Percentiles rank a stretch among this genome's conserved stretches.
Conservation (phyloP, 1,140 invertebrate species). For the Maniola jurtina region DNA sequence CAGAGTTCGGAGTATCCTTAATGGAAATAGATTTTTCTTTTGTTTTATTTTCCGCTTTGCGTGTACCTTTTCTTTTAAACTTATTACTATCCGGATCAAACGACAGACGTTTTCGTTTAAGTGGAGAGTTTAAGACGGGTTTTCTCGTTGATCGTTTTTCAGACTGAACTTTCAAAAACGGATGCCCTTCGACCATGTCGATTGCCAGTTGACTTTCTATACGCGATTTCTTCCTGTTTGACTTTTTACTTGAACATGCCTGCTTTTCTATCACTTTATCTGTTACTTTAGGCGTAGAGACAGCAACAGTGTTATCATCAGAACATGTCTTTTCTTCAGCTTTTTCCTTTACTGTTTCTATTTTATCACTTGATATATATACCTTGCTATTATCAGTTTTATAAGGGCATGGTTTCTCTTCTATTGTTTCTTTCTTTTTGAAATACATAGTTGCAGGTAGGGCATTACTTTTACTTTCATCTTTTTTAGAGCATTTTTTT, state of each 20-base stretch:
- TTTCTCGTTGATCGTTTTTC: slow-evolving; percentile 57
- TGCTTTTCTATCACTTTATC: background rate
- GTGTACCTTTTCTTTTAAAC: slow-evolving; percentile 36
- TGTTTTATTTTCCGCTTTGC: slow-evolving; percentile 35
- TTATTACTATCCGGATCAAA: slow-evolving; percentile 39
- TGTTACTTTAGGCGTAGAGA: background rate
- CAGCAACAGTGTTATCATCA: background rate
- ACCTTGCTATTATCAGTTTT: no score
- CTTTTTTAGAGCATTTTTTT: background rate
- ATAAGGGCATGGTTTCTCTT: no score
- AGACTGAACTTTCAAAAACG: slow-evolving; percentile 52
- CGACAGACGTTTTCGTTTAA: slow-evolving; percentile 41
- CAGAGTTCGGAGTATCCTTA: slow-evolving; percentile 34
- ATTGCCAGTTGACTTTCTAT: slow-evolving; percentile 70
- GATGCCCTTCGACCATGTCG: slow-evolving; percentile 74
- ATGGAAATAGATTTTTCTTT: slow-evolving; percentile 37
- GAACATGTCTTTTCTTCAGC: background rate
- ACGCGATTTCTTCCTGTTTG: slow-evolving; percentile 48
- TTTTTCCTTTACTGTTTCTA: no score
- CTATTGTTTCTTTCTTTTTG: no score
- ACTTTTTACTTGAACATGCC: slow-evolving; percentile 47
- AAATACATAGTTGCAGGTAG: no score
- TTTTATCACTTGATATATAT: no score
- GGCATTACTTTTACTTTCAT: background rate
- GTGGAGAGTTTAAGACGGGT: slow-evolving; percentile 33